Base-by-base conservation (phyloP, 2,888 invertebrate genomes). In the Pterostichus niger region DNA sequence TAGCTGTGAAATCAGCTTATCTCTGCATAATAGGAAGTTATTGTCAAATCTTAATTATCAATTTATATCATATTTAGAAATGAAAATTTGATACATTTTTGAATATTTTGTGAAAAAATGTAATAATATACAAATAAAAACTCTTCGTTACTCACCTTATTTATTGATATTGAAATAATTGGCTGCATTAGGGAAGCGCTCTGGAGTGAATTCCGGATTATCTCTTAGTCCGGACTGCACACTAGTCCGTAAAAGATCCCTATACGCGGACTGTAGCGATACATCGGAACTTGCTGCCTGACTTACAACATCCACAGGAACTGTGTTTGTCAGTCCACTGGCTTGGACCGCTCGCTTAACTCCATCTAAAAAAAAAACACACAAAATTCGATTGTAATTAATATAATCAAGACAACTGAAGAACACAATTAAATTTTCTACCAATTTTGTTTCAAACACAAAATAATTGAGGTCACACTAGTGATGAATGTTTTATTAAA, bases 241-340 rank as follows among this genome's bases (percentile, higher is more conserved):
- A 13, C 90, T 89, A 10, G 89, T 87, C 35, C 90, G 88, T 31
- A 93, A 88, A 85, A 93, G 90, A 84, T 90, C 91, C 83, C 91
- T 90, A 86, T 92, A 92, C 1, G 92, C 92, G 9, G 89, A 86
- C 84, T 92, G 92, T 17, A 93, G 89, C 54, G 90, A 89, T 2
- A 89, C 84, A 84, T 92, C 91, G 33, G 89, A 89, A 0, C 91
- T 89, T 0, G 92, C 91, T 17, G 91, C 91, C 83, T 90, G 89
- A 0, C 90, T 89, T 40, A 93, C 89, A 52, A 89, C 89, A 15
- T 92, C 92, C 78, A 92, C 85, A 0, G 90, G 89, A 5, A 88
- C 89, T 15, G 86, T 88, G 9, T 91, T 89, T 15, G 91, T 87
- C n/a, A 92, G 90, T 15, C 92, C 92, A 4, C 91, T 91, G 13